Conservation (phyloP, 2,797 vertebrate genomes). For the Cuculus canorus region DNA sequence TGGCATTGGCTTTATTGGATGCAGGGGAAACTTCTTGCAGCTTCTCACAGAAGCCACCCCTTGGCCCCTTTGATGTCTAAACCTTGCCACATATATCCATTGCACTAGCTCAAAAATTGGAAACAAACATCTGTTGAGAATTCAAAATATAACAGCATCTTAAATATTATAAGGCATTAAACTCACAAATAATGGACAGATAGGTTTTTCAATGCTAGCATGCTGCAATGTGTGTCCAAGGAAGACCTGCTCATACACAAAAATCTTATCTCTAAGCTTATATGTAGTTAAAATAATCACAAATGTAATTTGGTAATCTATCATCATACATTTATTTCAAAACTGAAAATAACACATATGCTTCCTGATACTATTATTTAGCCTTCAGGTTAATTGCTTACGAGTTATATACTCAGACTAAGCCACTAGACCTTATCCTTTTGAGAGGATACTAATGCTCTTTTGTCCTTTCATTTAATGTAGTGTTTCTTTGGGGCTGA, state of each 20-base stretch:
- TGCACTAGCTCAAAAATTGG: background rate
- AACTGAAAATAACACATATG: background rate
- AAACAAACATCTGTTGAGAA: background rate
- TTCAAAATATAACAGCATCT: background rate
- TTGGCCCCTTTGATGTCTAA: too few relatives aligned
- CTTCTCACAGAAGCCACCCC: too few relatives aligned
- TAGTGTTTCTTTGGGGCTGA: background rate
- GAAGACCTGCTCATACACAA: background rate
- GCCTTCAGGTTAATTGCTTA: conserved; percentile 10
- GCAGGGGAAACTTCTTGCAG: too few relatives aligned
- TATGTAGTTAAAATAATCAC: background rate
- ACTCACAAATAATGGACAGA: background rate
- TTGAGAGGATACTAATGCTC: background rate
- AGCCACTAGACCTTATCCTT: background rate
- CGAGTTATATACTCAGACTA: background rate
- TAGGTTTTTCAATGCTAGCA: background rate
- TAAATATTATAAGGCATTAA: background rate
- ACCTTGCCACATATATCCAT: too few relatives aligned
- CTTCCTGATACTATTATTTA: background rate
- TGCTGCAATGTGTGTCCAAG: background rate
- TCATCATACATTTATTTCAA: background rate
- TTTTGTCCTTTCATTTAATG: background rate
- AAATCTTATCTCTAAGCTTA: background rate
- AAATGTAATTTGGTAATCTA: background rate
- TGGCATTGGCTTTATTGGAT: too few relatives aligned